These are phyloP conservation scores for Drosophila athabasca DNA, from an alignment of 1,140 invertebrate species.

Conservation along the genomic window DNA sequence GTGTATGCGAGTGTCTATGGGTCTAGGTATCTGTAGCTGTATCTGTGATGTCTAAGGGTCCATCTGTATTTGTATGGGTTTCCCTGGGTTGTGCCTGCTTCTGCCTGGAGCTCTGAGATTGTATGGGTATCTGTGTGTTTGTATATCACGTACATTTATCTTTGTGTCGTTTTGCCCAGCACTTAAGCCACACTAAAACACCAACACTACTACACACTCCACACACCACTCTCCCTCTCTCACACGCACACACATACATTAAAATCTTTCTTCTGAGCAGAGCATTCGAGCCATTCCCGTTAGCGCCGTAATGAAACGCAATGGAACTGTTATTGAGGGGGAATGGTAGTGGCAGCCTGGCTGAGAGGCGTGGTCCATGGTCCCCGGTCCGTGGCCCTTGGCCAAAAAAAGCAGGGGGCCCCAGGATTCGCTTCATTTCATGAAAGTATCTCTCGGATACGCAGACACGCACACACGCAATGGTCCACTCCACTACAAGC, in stretches of 20 bases:
- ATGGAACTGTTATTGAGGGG: conserved; percentile 63
- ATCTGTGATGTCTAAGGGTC: no score
- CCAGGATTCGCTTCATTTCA: conserved; percentile 28
- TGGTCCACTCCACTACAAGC: background rate
- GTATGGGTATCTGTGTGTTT: conserved; percentile 14
- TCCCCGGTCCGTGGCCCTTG: conserved; percentile 43
- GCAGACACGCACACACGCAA: background rate
- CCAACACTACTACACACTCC: conserved; percentile 30
- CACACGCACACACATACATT: conserved; percentile 28
- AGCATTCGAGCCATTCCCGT: conserved; percentile 59
- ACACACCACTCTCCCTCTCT: conserved; percentile 13
- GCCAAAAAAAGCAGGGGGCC: conserved; percentile 21
- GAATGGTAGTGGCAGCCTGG: background rate
- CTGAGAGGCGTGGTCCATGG: conserved; percentile 47
- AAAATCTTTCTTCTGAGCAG: conserved; percentile 50
- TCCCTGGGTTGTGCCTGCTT: conserved; percentile 1
- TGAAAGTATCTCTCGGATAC: conserved; percentile 42
- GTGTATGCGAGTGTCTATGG: no score
- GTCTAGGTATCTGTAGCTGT: no score
- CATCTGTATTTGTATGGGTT: background rate
- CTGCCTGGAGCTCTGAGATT: conserved; percentile 13
- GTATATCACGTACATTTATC: conserved; percentile 80
- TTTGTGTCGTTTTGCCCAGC: conserved; percentile 76
- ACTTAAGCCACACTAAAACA: conserved; percentile 77
- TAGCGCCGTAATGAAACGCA: conserved; percentile 76